Percentiles rank a stretch among this genome's conserved stretches.
Evolutionary conservation across 2,888 invertebrate genomes (phyloP).

Genomic region (Selenia dentaria): DNA sequence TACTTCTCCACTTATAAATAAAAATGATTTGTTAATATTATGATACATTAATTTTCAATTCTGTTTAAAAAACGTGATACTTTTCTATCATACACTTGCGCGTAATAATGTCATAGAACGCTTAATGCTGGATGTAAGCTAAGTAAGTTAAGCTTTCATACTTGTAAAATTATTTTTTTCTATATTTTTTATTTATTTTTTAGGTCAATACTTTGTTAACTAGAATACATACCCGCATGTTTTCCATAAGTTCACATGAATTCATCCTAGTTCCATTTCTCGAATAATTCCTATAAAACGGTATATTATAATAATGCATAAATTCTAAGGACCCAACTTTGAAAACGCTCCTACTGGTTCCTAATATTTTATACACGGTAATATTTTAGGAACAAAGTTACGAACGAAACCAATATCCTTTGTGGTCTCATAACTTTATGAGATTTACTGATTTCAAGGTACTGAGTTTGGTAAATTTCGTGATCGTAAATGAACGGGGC

Average conservation of each 20-base stretch:
- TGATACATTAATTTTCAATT: no score
- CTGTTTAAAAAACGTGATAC: no score
- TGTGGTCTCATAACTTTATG: constrained; percentile 23
- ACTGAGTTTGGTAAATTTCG: constrained; percentile 17
- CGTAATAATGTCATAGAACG: no score
- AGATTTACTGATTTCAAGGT: constrained; percentile 20
- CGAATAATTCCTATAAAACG: constrained; percentile 43
- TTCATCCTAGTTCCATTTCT: constrained; percentile 38
- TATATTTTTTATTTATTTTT: no score
- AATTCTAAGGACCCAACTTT: constrained; percentile 38
- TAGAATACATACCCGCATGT: constrained; percentile 27
- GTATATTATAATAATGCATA: constrained; percentile 49
- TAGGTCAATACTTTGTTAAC: no score
- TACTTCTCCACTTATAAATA: no score
- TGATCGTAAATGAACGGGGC: constrained; percentile 15
- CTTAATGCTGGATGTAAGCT: no score
- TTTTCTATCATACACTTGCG: no score
- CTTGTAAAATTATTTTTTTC: no score
- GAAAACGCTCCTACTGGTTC: constrained; percentile 18
- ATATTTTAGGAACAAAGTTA: constrained; percentile 12
- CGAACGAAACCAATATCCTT: constrained; percentile 24
- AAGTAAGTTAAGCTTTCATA: no score
- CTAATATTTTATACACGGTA: constrained; percentile 16
- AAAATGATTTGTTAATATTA: no score
- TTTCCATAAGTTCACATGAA: constrained; percentile 36